These are phyloP conservation scores for Scartelaos histophorus DNA, from an alignment of 2,113 vertebrate species.

Conservation along the genomic window DNA sequence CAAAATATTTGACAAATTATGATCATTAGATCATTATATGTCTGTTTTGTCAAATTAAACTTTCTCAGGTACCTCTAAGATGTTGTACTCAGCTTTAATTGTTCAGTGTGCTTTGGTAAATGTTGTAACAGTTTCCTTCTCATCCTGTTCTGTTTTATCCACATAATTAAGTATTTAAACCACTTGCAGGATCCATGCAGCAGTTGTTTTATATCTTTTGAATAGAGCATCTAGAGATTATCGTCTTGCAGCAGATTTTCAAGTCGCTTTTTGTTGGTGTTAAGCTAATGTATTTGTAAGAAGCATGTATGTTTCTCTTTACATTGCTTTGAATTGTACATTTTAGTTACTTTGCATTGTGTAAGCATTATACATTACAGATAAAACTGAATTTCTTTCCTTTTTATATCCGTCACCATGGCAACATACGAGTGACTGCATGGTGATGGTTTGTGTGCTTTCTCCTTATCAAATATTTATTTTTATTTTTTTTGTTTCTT, in stretches of 20 bases:
- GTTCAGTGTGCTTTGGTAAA: not conserved
- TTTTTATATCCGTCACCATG: not conserved
- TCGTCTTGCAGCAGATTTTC: not conserved
- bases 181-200: not conserved
- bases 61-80: slow-evolving; percentile 3
- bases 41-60: slow-evolving; percentile 2
- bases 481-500: not conserved
- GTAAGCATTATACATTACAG: not conserved
- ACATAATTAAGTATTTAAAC: not conserved
- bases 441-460: not conserved
- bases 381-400: not conserved
- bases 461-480: slow-evolving; percentile 1
- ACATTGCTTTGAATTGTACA: not conserved
- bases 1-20: not conserved
- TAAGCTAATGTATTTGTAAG: not conserved
- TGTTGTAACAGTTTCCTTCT: not conserved
- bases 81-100: not conserved
- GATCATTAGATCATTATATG: not conserved
- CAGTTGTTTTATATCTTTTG: not conserved
- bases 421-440: not conserved
- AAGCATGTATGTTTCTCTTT: not conserved
- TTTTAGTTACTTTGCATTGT: not conserved
- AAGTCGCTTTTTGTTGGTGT: not conserved
- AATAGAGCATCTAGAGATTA: not conserved
- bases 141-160: not conserved